Base-by-base conservation (phyloP, 2,797 vertebrate genomes). In the Propithecus perrieri region DNA sequence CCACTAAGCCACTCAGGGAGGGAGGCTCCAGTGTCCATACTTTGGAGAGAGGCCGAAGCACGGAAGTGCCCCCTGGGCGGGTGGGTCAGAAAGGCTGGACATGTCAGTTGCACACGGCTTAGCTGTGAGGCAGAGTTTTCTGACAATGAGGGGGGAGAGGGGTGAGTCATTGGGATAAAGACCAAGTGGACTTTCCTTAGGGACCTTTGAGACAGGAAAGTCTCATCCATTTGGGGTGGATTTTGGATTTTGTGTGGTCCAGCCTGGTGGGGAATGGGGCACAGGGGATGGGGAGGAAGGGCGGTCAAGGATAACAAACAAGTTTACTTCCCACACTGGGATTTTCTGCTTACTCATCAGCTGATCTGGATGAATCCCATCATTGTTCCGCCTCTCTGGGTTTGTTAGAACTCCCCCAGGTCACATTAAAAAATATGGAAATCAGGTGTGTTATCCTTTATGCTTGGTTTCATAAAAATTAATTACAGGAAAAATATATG, bases 391-490 rank as follows among this genome's bases (percentile, higher is more conserved):
- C 57, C 63, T 78, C 72, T 72, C 28, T 28, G 59, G 43, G 30
- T 81, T 98, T 93, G 89, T 69, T 75, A 81, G 74, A 83, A 88
- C n/a, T 59, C 35, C 72, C 61, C 63, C 38, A 71, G 75, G 61
- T 33, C 35, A 84, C 33, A 38, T 87, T 85, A 71, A 83, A 93
- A 96, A 92, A 63, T 63, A 74, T 0, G 6, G 85, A 96, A 97
- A 93, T 95, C 78, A 85, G 65, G 72, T 81, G 17, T 61, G 20
- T 96, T 81, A 85, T 95, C 65, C 61, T 96, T 95, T 95, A 91
- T 88, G 71, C 50, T 96, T 83, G 87, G 72, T 91, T 96, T 96
- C 93, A 92, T 96, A 96, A 98, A 95, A 96, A 98, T 96, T 94
- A 98, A 97, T 96, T 92, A 83, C 12, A 80, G 76, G 89, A 71